A percentile compares a stretch with the other conserved stretches of the same genome.
These are phyloP conservation scores for Holothuria leucospilota DNA, from an alignment of 53 echinoderm and acorn worm genomes.

Conservation along the genomic window DNA sequence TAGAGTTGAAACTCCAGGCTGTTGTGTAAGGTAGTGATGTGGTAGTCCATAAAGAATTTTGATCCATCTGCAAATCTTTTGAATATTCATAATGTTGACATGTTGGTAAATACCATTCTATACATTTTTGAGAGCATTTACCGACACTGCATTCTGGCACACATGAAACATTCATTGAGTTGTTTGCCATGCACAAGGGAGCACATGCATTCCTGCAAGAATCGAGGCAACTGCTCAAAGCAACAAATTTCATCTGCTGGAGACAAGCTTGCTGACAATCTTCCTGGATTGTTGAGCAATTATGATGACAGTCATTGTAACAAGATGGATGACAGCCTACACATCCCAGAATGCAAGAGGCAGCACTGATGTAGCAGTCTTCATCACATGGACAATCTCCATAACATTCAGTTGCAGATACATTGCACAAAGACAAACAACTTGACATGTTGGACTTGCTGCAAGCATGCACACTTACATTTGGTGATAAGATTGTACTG, in stretches of 20 bases:
- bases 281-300: slow-evolving; percentile 33
- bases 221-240: neutral
- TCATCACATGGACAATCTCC: slow-evolving; percentile 67
- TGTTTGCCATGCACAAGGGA: neutral
- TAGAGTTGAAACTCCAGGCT: too few relatives aligned
- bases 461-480: neutral
- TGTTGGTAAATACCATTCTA: neutral
- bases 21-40: too few relatives aligned
- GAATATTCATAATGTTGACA: neutral
- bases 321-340: slow-evolving; percentile 60
- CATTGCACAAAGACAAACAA: slow-evolving; percentile 50
- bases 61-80: too few relatives aligned
- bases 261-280: slow-evolving; percentile 50
- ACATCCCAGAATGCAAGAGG: slow-evolving; percentile 56
- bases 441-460: slow-evolving; percentile 41
- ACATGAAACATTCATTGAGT: neutral
- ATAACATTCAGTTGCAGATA: slow-evolving; percentile 45
- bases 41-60: too few relatives aligned
- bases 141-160: neutral
- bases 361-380: slow-evolving; percentile 39
- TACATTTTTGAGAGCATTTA: neutral
- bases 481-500: neutral
- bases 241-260: neutral
- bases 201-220: neutral
- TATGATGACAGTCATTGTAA: slow-evolving; percentile 27